A percentile compares a stretch with the other conserved stretches of the same genome.
phyloP scores from a whole-genome alignment of 2,888 invertebrate species.

The Ichneumoninae sp. region DNA sequence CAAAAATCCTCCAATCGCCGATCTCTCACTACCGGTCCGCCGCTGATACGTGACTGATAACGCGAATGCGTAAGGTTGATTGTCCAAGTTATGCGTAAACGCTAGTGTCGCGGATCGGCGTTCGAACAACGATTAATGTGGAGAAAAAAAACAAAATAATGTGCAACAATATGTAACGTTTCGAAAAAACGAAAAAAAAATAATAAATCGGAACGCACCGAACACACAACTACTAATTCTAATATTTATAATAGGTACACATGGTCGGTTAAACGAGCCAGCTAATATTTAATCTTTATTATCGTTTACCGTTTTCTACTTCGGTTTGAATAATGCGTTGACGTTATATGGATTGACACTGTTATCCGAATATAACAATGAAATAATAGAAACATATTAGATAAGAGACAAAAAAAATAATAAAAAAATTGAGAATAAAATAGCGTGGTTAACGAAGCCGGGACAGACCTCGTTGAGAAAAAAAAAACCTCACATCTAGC shows the following conservation, averaged over 20 bases:
- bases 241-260: constrained; percentile 50
- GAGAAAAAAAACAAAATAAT: not conserved
- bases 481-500: constrained; percentile 44
- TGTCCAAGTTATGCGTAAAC: not conserved
- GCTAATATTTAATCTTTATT: constrained; percentile 44
- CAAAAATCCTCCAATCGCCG: constrained; percentile 17
- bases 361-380: constrained; percentile 80
- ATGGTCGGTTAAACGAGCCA: constrained; percentile 23
- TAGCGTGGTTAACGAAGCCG: constrained; percentile 29
- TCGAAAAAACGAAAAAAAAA: too few species aligned
- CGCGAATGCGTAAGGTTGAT: not conserved
- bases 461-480: constrained; percentile 44
- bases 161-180: not conserved
- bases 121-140: not conserved
- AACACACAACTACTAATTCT: constrained; percentile 48
- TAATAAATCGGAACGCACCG: constrained; percentile 38
- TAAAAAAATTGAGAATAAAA: constrained; percentile 42
- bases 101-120: not conserved
- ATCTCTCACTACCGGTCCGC: not conserved
- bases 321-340: constrained; percentile 71
- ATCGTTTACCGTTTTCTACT: constrained; percentile 65
- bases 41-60: not conserved
- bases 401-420: constrained; percentile 72
- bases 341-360: constrained; percentile 78
- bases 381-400: constrained; percentile 83